Evolutionary conservation across 2,888 invertebrate species (phyloP), one percentile per base, ranked within the genome.

Genomic region (Eubasilissa splendida): DNA sequence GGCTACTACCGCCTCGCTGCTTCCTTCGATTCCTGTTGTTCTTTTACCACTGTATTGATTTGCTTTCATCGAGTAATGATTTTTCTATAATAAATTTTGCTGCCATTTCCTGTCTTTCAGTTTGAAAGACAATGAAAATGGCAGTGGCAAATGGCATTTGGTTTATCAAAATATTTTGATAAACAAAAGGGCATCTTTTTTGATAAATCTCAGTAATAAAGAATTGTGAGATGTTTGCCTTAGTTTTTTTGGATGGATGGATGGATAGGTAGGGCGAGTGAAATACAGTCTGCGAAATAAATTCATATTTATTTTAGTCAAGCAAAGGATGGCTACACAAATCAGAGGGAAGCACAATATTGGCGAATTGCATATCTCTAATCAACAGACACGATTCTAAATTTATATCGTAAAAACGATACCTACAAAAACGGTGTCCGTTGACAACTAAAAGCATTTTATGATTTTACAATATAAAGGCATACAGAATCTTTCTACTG

Each of bases 311-410:
- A 80, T 83, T 80, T 76, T 70, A 82, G 80, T 73, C 71, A 84
- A 82, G 82, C 81, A 77, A 77, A 81, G 80, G 80, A 77, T 78
- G 79, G 82, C 84, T 82, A 84, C 84, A 84, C 73, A 84, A 84
- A 75, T 76, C 78, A 76, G 82, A 84, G 80, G 84, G 84, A 84
- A 84, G 84, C 84, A 84, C 84, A 84, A 78, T 84, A 77, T 84
- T 84, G 84, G 84, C 82, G 80, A 84, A 84, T 80, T 81, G 84
- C 84, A 79, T 82, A 82, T 78, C 83, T 84, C 42, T 82, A 80
- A 77, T 50, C 82, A 80, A 83, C 73, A 70, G 80, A 82, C 63
- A 75, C 80, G 77, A 73, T 81, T 81, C 76, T 83, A 80, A 82
- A 70, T 80, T 71, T 75, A 80, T 81, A 81, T 75, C 76, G 79